Percentiles rank a stretch among this genome's conserved stretches.
phyloP scores from a whole-genome alignment of 1,140 invertebrate genomes.

The Gonatopus flavifemur region DNA sequence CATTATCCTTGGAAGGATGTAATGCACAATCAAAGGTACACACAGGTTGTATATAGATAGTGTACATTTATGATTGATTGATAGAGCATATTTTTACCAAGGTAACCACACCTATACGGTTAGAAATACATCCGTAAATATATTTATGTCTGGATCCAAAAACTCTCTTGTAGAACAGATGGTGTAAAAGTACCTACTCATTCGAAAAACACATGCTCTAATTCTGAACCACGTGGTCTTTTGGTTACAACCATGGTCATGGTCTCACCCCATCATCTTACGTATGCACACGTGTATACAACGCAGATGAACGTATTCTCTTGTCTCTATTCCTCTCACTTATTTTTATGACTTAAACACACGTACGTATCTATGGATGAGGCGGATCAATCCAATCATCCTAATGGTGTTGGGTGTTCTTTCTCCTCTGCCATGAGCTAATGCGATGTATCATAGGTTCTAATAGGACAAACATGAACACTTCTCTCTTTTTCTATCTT shows the following conservation, averaged over 20 bases:
- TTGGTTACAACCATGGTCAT: slow-evolving; percentile 31
- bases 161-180: slow-evolving; percentile 27
- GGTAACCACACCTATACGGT: slow-evolving; percentile 31
- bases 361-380: slow-evolving; percentile 17
- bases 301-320: slow-evolving; percentile 31
- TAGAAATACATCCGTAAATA: no score
- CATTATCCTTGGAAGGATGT: no score
- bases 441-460: slow-evolving; percentile 48
- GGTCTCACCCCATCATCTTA: slow-evolving; percentile 29
- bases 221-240: slow-evolving; percentile 34
- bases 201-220: slow-evolving; percentile 36
- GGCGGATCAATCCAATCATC: slow-evolving; percentile 43
- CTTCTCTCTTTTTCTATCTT: slow-evolving; percentile 6
- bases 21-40: no score
- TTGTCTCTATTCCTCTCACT: slow-evolving; percentile 4
- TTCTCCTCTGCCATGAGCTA: slow-evolving; percentile 41
- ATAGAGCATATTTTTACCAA: no score
- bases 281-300: slow-evolving; percentile 32
- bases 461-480: slow-evolving; percentile 36
- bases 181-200: slow-evolving; percentile 37
- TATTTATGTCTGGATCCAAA: no score
- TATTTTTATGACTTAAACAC: background rate
- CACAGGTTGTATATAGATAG: no score
- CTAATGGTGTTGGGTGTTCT: slow-evolving; percentile 44
- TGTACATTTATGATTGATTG: no score